Base-by-base conservation (phyloP, 2,888 invertebrate species). In the Therioaphis trifolii region DNA sequence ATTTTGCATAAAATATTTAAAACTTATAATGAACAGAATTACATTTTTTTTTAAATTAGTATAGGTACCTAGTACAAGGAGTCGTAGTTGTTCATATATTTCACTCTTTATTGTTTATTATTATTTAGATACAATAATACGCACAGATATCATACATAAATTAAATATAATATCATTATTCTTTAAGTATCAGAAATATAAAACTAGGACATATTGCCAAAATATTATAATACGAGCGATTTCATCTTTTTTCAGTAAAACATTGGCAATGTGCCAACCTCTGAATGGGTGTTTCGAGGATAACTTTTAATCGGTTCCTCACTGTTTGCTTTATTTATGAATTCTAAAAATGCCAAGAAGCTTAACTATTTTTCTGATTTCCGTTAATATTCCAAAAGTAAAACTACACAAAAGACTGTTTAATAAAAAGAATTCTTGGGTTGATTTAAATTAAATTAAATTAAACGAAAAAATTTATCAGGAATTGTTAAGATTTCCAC, bases 291-390 rank as follows among this genome's bases (percentile, higher is more conserved):
- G 66, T 78, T 52, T 18, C 35, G 24, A 66, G 18, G 27, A 78
- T 66, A 68, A 66, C 78, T 78, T 78, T 68, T 66, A 66, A 77
- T 77, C 66, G 63, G 63, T 49, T 46, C 35, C 68, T 43, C 35
- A n/a, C 66, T 21, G 27, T 63, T 63, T 21, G 29, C 9, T 29
- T 78, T 40, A 68, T 78, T 78, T 68, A 68, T 78, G 66, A 14
- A 78, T 68, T 78, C 68, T 35, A 35, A n/a, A 52, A 46, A 78
- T 68, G 68, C 52, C 78, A 52, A 49, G 52, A 66, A 78, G 61
- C 35, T 78, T 49, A 15, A 68, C 21, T 40, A 43, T 75, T 75
- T 58, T 75, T 58, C 12, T 24, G 11, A 15, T 35, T 74, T 55
- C 14, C 2, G 29, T 35, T 72, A 55, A 21, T 35, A 12, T 72